Conservation (phyloP, 2,797 vertebrate genomes). For the Schizopygopsis malacanthus region DNA sequence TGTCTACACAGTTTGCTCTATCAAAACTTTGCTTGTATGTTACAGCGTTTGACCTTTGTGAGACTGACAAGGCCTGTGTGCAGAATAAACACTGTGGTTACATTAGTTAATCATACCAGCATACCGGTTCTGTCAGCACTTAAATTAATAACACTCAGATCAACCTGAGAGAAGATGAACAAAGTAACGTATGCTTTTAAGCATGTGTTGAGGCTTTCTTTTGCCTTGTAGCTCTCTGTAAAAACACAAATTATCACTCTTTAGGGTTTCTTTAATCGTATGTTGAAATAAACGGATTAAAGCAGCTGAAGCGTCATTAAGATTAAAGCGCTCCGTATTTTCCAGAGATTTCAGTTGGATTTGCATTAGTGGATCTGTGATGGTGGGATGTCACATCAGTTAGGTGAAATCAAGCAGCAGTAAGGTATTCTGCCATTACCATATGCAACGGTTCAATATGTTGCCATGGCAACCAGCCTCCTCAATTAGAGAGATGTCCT, state of each 20-base stretch:
- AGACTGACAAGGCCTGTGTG: slow-evolving; percentile 30
- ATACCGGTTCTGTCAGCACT: slow-evolving; percentile 35
- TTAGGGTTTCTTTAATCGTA: slow-evolving; percentile 18
- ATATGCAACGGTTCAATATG: slow-evolving; percentile 49
- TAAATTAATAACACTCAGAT: slow-evolving; percentile 18
- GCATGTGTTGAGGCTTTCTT: neutral
- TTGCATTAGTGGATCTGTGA: neutral
- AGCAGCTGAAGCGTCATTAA: neutral
- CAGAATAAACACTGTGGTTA: slow-evolving; percentile 42
- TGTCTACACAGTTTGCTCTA: slow-evolving; percentile 4
- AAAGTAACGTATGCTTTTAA: slow-evolving; percentile 3
- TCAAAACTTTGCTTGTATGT: neutral
- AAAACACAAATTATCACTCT: neutral
- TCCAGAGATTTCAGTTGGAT: neutral
- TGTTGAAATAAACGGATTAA: slow-evolving; percentile 17
- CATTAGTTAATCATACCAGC: slow-evolving; percentile 39
- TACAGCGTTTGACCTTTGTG: slow-evolving; percentile 14
- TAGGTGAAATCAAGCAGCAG: slow-evolving; percentile 50
- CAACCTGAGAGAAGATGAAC: slow-evolving; percentile 15
- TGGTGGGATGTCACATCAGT: slow-evolving; percentile 15
- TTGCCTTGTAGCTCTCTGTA: neutral
- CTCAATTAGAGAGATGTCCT: slow-evolving; percentile 47
- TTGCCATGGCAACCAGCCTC: slow-evolving; percentile 50
- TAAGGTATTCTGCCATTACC: slow-evolving; percentile 48
- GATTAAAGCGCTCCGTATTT: neutral